These are phyloP conservation scores for Alcis repandata DNA, from an alignment of 2,888 invertebrate species.

Conservation along the genomic window DNA sequence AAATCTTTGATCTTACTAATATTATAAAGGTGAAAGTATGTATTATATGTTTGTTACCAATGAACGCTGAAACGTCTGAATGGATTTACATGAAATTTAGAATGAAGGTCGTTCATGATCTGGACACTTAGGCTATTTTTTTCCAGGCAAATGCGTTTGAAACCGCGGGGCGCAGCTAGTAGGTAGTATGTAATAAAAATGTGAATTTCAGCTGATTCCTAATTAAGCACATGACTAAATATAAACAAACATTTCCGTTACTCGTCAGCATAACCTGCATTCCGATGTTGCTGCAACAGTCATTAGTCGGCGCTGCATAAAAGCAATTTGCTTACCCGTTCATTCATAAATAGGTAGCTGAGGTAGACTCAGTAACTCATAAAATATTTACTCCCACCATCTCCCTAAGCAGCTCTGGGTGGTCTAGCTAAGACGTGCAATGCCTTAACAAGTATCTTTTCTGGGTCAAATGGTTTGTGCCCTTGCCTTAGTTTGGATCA, in stretches of 20 bases:
- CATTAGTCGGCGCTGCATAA: slow-evolving; percentile 24
- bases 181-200: no score
- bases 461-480: not conserved
- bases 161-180: no score
- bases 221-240: not conserved
- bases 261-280: slow-evolving; percentile 29
- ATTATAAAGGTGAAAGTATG: no score
- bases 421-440: slow-evolving; percentile 6
- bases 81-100: no score
- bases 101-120: no score
- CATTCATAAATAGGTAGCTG: slow-evolving; percentile 29
- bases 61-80: no score
- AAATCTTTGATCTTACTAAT: no score
- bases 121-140: no score
- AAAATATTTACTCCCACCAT: slow-evolving; percentile 5
- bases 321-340: slow-evolving; percentile 27
- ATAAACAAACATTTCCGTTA: slow-evolving; percentile 11
- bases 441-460: not conserved
- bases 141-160: no score
- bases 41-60: no score
- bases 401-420: slow-evolving; percentile 12
- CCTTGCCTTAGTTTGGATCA: not conserved
- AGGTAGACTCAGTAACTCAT: slow-evolving; percentile 4
- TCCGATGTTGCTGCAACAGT: slow-evolving; percentile 17
- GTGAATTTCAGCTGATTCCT: no score